Conservation (phyloP, 2,797 vertebrate genomes). For the Artibeus jamaicensis region DNA sequence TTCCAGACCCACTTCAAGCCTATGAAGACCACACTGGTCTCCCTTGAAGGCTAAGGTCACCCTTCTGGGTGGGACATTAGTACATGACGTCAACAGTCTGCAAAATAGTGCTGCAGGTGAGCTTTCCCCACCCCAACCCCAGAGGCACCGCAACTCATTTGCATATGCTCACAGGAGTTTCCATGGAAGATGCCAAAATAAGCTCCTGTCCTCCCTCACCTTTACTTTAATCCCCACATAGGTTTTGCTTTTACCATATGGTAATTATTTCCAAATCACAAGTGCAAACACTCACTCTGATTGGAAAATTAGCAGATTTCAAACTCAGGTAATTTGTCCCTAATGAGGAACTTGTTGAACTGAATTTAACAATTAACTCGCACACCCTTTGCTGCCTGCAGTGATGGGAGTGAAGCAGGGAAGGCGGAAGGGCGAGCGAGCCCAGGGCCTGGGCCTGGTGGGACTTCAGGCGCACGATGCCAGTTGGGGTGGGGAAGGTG, state of each 20-base stretch:
- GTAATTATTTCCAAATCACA: constrained; percentile 88
- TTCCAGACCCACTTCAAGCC: not conserved
- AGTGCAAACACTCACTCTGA: constrained; percentile 88
- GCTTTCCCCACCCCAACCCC: not conserved
- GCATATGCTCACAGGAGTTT: constrained; percentile 39
- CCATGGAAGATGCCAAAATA: constrained; percentile 49
- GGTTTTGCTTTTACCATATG: constrained; percentile 84
- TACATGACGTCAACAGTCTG: constrained; percentile 13
- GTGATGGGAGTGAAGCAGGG: constrained; percentile 19
- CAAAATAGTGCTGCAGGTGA: constrained; percentile 12
- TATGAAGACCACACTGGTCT: not conserved
- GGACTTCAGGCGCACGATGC: not conserved
- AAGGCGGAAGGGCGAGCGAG: constrained; percentile 34
- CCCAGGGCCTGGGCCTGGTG: not conserved
- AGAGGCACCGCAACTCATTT: not conserved
- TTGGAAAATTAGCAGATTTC: constrained; percentile 89
- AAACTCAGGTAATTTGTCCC: constrained; percentile 86
- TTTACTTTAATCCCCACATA: constrained; percentile 81
- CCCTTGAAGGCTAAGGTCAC: not conserved
- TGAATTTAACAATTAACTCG: constrained; percentile 87
- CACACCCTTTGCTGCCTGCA: constrained; percentile 80
- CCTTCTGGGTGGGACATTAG: not conserved
- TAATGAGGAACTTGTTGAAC: constrained; percentile 89
- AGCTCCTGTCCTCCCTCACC: constrained; percentile 68
- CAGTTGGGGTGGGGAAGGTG: not conserved